phyloP scores from a whole-genome alignment of 2,888 invertebrate genomes.

The Idaea straminata region DNA sequence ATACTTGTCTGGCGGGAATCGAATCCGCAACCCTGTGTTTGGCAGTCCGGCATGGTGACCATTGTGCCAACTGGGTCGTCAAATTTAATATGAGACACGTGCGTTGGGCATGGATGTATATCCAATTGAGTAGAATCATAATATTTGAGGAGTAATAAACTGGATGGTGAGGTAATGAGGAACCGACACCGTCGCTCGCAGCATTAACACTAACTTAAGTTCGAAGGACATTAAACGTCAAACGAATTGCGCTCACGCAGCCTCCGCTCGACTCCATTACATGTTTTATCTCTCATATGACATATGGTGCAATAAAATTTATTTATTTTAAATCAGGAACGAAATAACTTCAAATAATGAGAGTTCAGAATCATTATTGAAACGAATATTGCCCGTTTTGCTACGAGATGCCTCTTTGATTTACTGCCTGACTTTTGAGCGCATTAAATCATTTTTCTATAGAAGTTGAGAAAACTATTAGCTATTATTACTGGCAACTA shows the following conservation, averaged over 20 bases:
- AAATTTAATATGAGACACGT: conserved; percentile 2
- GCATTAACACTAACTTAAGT: conserved; percentile 64
- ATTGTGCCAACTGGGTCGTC: no score
- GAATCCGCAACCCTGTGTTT: no score
- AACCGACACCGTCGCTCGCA: conserved; percentile 47
- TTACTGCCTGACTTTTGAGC: conserved; percentile 74
- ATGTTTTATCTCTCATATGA: conserved; percentile 70
- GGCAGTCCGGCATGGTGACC: no score
- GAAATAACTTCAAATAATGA: conserved; percentile 68
- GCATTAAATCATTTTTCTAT: conserved; percentile 75
- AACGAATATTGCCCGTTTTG: conserved; percentile 53
- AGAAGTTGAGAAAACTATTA: conserved; percentile 78
- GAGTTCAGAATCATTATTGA: conserved; percentile 59
- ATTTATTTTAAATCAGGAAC: conserved; percentile 73
- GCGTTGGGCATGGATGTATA: conserved; percentile 17
- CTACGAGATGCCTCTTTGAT: conserved; percentile 66
- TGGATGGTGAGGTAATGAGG: conserved; percentile 60
- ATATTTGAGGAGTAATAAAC: conserved; percentile 65
- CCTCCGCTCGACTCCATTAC: conserved; percentile 57
- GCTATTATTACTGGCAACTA: conserved; percentile 75
- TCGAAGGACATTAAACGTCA: conserved; percentile 72
- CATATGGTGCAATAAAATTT: conserved; percentile 75
- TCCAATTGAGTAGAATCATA: conserved; percentile 37
- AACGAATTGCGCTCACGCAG: conserved; percentile 45
- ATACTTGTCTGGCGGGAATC: no score